These are phyloP conservation scores for Epistrophella euchroma DNA, from an alignment of 2,888 invertebrate genomes.

Conservation along the genomic window DNA sequence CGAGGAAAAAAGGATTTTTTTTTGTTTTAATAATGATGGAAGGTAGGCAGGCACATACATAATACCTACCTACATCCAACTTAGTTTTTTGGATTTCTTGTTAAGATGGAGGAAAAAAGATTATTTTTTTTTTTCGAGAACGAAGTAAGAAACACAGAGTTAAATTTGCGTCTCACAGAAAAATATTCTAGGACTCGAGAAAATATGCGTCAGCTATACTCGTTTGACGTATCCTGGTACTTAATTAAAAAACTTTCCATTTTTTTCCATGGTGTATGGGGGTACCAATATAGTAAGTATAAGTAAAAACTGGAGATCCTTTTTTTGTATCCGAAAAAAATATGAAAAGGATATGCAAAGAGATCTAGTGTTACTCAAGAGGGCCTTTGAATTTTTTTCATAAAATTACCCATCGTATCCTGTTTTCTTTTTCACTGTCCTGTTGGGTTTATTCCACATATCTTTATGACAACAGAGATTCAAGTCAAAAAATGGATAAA, in stretches of 20 bases:
- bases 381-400: constrained; percentile 47
- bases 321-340: constrained; percentile 40
- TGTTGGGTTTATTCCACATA: constrained; percentile 23
- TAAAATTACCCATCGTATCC: constrained; percentile 60
- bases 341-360: constrained; percentile 55
- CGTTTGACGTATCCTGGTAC: constrained; percentile 20
- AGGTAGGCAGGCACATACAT: not conserved
- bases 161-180: constrained; percentile 44
- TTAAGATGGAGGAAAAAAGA: constrained; percentile 4
- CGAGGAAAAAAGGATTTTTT: constrained; percentile 40
- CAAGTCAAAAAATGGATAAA: constrained; percentile 25
- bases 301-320: constrained; percentile 16
- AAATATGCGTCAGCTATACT: constrained; percentile 53
- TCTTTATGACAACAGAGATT: constrained; percentile 58
- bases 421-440: constrained; percentile 22
- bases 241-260: constrained; percentile 50
- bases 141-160: not conserved
- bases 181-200: constrained; percentile 11
- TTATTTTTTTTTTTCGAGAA: not conserved
- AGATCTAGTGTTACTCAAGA: constrained; percentile 54
- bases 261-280: not conserved
- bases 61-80: not conserved
- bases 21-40: constrained; percentile 31
- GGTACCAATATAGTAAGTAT: not conserved
- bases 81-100: constrained; percentile 10